A percentile compares a stretch with the other conserved stretches of the same genome.
Conservation (phyloP, 1,140 invertebrate genomes). For the Drosophila miranda region DNA sequence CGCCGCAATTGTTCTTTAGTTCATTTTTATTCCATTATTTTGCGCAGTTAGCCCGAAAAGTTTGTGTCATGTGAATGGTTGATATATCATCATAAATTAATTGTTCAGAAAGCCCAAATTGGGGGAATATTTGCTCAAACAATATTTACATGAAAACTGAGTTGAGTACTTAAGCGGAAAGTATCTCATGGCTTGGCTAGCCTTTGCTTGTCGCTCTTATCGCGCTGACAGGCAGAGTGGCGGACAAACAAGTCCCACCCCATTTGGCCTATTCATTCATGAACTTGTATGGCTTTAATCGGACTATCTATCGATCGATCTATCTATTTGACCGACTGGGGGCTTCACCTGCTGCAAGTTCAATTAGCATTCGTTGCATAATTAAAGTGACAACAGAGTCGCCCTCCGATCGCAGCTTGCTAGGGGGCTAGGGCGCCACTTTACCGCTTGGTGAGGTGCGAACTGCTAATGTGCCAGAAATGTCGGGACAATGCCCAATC, state of each 20-base stretch:
- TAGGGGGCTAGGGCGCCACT: conserved; percentile 40
- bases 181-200: neutral
- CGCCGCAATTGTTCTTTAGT: conserved; percentile 30
- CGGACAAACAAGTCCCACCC: no score
- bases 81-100: conserved; percentile 73
- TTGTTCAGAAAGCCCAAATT: conserved; percentile 36
- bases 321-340: conserved; percentile 25
- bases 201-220: no score
- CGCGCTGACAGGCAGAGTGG: no score
- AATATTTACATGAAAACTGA: conserved; percentile 5
- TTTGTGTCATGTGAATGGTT: conserved; percentile 40
- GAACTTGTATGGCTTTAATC: conserved; percentile 37
- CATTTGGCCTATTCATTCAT: conserved; percentile 17
- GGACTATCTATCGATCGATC: conserved; percentile 19
- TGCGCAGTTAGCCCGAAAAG: conserved; percentile 43
- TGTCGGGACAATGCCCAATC: conserved; percentile 3
- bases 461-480: conserved; percentile 61
- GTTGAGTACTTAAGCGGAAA: neutral
- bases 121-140: conserved; percentile 11
- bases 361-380: conserved; percentile 58
- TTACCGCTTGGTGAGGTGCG: conserved; percentile 54
- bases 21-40: conserved; percentile 32
- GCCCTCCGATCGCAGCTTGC: conserved; percentile 12
- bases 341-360: conserved; percentile 40
- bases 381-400: conserved; percentile 55